phyloP scores from a whole-genome alignment of 2,888 invertebrate species.

The Griposia aprilina region DNA sequence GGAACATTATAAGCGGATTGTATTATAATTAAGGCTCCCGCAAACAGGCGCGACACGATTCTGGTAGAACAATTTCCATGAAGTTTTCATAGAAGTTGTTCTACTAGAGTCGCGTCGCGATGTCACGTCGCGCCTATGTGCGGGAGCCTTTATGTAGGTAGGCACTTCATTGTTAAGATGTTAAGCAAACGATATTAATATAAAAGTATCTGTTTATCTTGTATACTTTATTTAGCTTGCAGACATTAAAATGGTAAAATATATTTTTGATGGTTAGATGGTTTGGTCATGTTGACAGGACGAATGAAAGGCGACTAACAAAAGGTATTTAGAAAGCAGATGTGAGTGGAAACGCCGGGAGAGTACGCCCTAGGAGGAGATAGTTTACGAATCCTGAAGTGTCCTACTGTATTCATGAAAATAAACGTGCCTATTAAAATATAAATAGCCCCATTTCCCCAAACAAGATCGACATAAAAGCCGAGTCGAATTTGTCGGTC shows the following conservation, averaged over 20 bases:
- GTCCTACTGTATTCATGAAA: neutral
- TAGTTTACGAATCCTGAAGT: neutral
- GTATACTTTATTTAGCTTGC: neutral
- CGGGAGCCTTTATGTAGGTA: neutral
- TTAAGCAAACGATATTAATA: neutral
- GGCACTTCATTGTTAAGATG: neutral
- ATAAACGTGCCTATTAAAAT: neutral
- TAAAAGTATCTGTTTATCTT: neutral
- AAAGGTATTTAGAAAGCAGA: no score
- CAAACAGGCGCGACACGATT: neutral
- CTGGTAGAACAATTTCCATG: neutral
- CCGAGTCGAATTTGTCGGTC: neutral
- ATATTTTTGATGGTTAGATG: neutral
- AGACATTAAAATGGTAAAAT: neutral
- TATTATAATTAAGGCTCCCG: neutral
- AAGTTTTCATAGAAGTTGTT: neutral
- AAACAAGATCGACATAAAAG: slow-evolving; percentile 16
- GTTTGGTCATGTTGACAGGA: no score
- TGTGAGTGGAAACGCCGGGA: no score
- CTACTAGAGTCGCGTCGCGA: neutral
- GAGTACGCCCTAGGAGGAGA: no score
- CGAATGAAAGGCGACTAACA: no score
- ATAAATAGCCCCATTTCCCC: slow-evolving; percentile 2
- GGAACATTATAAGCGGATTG: neutral
- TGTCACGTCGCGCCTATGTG: neutral